Conservation (phyloP, 92 coral and sea anemone genomes). For the Epizoanthus fatuus region DNA sequence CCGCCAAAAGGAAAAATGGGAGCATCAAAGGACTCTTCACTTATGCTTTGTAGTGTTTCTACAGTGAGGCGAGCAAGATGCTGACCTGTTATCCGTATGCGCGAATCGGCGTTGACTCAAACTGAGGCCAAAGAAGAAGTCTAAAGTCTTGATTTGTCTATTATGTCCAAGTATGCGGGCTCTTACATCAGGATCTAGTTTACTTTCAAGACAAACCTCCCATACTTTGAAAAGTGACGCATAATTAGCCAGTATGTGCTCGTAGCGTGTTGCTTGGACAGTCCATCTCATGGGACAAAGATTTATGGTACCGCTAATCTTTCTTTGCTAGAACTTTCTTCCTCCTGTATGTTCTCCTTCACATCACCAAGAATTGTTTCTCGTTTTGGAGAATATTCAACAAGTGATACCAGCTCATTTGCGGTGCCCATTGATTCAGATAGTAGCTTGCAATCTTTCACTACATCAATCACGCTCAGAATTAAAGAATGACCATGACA, state of each 20-base stretch:
- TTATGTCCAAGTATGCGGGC: slow-evolving; percentile 31
- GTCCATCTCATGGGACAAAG: slow-evolving; percentile 72
- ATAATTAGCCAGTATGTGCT: slow-evolving; percentile 48
- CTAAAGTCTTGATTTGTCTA: slow-evolving; percentile 39
- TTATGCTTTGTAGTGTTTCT: slow-evolving; percentile 42
- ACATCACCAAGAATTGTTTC: slow-evolving; percentile 38
- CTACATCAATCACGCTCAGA: no score
- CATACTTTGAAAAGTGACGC: slow-evolving; percentile 44
- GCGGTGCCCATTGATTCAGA: slow-evolving; percentile 3
- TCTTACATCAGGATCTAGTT: slow-evolving; percentile 34
- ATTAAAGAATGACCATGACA: slow-evolving; percentile 34
- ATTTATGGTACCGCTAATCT: slow-evolving; percentile 19
- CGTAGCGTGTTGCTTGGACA: slow-evolving; percentile 40
- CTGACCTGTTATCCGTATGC: slow-evolving; percentile 52
- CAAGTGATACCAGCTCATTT: slow-evolving; percentile 43
- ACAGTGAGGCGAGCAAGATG: slow-evolving; percentile 46
- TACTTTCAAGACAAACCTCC: slow-evolving; percentile 38
- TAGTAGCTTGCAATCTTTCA: no score
- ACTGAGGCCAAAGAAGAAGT: slow-evolving; percentile 24
- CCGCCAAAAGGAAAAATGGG: no score
- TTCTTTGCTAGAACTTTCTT: slow-evolving; percentile 33
- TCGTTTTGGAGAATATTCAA: slow-evolving; percentile 55
- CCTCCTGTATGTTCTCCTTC: slow-evolving; percentile 46
- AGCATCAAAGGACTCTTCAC: slow-evolving; percentile 47
- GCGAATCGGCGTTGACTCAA: slow-evolving; percentile 28